Percentiles rank a stretch among this genome's conserved stretches.
These are phyloP conservation scores for Eulemur albifrons DNA, from an alignment of 2,797 vertebrate species.

Conservation along the genomic window DNA sequence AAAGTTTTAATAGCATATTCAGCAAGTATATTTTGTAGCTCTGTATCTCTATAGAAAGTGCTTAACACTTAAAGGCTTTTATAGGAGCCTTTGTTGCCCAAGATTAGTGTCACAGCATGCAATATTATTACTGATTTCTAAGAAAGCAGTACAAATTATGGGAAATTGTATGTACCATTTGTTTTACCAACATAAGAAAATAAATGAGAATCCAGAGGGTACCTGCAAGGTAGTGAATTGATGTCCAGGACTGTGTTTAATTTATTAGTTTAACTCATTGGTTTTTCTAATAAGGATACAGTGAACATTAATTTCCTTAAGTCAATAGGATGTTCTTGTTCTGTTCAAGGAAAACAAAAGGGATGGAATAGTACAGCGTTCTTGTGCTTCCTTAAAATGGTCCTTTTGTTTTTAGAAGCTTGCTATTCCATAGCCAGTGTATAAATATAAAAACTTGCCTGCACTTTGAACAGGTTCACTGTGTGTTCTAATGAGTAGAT, in stretches of 20 bases:
- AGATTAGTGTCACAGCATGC: not conserved
- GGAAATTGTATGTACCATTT: not conserved
- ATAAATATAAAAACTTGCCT: not conserved
- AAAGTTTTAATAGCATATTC: conserved; percentile 13
- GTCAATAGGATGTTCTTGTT: not conserved
- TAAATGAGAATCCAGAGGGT: not conserved
- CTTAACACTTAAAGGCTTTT: not conserved
- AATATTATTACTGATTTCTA: not conserved
- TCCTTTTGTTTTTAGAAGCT: conserved; percentile 17
- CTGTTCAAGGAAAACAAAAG: not conserved
- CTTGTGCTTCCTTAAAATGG: not conserved
- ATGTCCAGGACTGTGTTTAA: not conserved
- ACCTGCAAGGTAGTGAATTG: not conserved
- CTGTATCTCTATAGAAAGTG: not conserved
- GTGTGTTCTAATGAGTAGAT: not conserved
- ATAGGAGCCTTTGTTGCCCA: not conserved
- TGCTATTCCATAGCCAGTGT: not conserved
- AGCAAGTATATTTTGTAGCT: not conserved
- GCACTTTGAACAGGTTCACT: not conserved
- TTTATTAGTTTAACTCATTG: not conserved
- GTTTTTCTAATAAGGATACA: conserved; percentile 1
- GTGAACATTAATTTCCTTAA: not conserved
- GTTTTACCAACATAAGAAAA: conserved; percentile 2
- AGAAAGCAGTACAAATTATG: not conserved
- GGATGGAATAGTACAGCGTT: not conserved